These are phyloP conservation scores for Ridgeia piscesae DNA, from an alignment of 1,140 invertebrate genomes.

Conservation along the genomic window DNA sequence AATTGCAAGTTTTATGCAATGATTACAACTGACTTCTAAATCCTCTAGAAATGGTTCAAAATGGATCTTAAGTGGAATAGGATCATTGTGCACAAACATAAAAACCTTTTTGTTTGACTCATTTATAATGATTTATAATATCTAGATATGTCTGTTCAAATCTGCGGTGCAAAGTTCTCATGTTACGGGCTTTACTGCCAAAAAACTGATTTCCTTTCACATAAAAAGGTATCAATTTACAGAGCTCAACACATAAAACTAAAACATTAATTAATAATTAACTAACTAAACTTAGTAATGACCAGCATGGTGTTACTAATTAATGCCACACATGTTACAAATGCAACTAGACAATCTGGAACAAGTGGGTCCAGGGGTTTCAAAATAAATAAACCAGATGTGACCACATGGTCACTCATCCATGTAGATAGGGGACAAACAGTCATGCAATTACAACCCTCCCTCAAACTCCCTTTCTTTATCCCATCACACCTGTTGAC, in stretches of 20 bases:
- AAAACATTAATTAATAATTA: not conserved
- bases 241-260: not conserved
- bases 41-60: not conserved
- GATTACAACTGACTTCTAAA: not conserved
- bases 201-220: not conserved
- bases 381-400: not conserved
- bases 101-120: not conserved
- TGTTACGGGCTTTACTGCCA: not conserved
- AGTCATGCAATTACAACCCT: not conserved
- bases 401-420: not conserved
- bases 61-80: not conserved
- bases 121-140: no score
- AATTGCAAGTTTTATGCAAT: not conserved
- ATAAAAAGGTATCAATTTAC: not conserved
- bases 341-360: not conserved
- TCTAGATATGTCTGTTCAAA: not conserved
- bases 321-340: not conserved
- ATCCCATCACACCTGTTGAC: not conserved
- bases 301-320: not conserved
- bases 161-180: not conserved
- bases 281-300: not conserved
- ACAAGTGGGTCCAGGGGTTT: not conserved
- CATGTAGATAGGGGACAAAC: not conserved
- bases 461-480: not conserved
- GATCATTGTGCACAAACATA: not conserved